Percentiles rank a stretch among this genome's conserved stretches.
Evolutionary conservation across 1,140 invertebrate species (phyloP).

Genomic region (Schlechtendalia chinensis): DNA sequence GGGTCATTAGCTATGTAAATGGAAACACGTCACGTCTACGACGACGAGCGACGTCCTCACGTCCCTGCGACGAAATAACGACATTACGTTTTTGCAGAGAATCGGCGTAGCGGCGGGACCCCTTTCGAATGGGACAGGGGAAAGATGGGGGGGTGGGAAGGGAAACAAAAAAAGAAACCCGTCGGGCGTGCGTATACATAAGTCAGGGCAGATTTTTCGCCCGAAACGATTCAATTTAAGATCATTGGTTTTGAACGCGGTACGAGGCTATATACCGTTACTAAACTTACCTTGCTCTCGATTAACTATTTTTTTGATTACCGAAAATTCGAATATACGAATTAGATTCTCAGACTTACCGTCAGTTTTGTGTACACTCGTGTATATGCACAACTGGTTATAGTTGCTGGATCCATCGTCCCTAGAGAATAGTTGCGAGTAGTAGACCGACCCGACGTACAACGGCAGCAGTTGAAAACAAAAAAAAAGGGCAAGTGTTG

Average conservation of each 20-base stretch:
- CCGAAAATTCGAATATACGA: neutral
- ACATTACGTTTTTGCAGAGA: neutral
- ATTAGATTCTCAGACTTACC: neutral
- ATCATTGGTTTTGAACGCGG: neutral
- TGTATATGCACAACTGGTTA: neutral
- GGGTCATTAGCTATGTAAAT: slow-evolving; percentile 49
- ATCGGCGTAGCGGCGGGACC: neutral
- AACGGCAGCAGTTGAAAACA: neutral
- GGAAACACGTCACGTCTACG: slow-evolving; percentile 47
- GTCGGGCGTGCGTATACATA: neutral
- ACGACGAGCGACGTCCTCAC: neutral
- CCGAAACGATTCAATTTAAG: neutral
- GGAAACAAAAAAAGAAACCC: slow-evolving; percentile 2
- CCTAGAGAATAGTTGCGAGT: slow-evolving; percentile 15
- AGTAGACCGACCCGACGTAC: neutral
- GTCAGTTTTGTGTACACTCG: neutral
- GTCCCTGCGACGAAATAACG: neutral
- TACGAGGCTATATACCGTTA: neutral
- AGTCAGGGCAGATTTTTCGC: neutral
- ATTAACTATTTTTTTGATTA: too few relatives aligned
- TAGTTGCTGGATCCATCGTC: neutral
- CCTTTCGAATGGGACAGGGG: neutral
- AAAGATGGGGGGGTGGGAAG: too few relatives aligned
- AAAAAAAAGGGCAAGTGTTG: slow-evolving; percentile 38
- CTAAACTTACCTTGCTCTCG: too few relatives aligned